Evolutionary conservation across 1,140 invertebrate genomes (phyloP).

Genomic region (Lepidurus apus): DNA sequence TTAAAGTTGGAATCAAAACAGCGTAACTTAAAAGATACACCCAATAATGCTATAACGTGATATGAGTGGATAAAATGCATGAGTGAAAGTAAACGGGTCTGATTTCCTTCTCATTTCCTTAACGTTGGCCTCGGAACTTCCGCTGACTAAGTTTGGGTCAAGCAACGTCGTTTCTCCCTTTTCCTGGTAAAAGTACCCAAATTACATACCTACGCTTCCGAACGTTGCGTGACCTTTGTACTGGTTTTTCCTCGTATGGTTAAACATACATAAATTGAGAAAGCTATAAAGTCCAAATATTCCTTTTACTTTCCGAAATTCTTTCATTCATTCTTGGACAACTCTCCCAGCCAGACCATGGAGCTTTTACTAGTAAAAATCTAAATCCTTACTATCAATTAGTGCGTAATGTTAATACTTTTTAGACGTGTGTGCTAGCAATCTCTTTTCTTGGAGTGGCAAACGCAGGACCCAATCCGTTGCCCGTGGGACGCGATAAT

Average conservation of each 20-base stretch:
- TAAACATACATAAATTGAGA: neutral
- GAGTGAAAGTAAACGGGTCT: neutral
- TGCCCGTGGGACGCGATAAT: neutral
- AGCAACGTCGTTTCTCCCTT: neutral
- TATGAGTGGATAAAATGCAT: neutral
- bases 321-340: neutral
- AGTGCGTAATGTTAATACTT: neutral
- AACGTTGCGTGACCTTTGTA: conserved; percentile 5
- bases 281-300: neutral
- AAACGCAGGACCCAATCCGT: neutral
- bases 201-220: neutral
- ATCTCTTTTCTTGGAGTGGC: neutral
- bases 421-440: neutral
- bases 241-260: neutral
- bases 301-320: neutral
- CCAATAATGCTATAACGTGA: neutral
- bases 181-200: neutral
- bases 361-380: neutral
- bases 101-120: neutral
- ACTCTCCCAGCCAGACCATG: neutral
- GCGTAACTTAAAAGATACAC: neutral
- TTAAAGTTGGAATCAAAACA: neutral
- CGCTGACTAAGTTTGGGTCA: neutral
- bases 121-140: neutral
- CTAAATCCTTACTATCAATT: neutral